These are phyloP conservation scores for Teleogryllus oceanicus DNA, from an alignment of 2,888 invertebrate species.

Conservation along the genomic window DNA sequence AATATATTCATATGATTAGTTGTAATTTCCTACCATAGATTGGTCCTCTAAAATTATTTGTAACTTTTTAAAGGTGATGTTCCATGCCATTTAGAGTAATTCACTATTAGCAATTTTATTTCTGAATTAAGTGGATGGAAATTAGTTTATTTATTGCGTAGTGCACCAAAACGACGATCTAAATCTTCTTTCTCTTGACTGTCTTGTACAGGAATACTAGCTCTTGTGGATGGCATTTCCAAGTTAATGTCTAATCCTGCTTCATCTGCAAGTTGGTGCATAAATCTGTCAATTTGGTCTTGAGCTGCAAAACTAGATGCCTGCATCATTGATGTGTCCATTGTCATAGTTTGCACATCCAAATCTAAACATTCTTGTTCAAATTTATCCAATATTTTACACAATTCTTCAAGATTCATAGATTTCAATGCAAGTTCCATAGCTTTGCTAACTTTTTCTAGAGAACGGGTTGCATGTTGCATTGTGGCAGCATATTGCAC, in stretches of 20 bases:
- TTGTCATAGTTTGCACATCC: conserved; percentile 96
- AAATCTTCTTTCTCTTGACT: conserved; percentile 47
- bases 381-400: conserved; percentile 91
- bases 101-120: no score
- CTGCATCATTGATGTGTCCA: conserved; percentile 99
- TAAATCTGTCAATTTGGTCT: conserved; percentile 87
- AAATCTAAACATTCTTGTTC: conserved; percentile 98
- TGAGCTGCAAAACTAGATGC: conserved; percentile 96
- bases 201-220: conserved; percentile 44
- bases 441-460: conserved; percentile 96
- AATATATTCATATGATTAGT: no score
- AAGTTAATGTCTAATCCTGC: conserved; percentile 97
- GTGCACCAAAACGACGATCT: conserved; percentile 44
- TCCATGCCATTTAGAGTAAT: no score
- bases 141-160: conserved; percentile 36
- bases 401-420: conserved; percentile 98
- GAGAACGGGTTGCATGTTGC: conserved; percentile 85
- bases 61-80: no score
- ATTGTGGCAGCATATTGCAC: conserved; percentile 97
- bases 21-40: no score
- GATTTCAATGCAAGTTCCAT: conserved; percentile 99
- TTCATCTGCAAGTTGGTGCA: conserved; percentile 98
- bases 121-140: no score
- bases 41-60: no score
- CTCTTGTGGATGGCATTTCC: conserved; percentile 71